phyloP scores from a whole-genome alignment of 2,113 vertebrate species.

The Halichoerus grypus region DNA sequence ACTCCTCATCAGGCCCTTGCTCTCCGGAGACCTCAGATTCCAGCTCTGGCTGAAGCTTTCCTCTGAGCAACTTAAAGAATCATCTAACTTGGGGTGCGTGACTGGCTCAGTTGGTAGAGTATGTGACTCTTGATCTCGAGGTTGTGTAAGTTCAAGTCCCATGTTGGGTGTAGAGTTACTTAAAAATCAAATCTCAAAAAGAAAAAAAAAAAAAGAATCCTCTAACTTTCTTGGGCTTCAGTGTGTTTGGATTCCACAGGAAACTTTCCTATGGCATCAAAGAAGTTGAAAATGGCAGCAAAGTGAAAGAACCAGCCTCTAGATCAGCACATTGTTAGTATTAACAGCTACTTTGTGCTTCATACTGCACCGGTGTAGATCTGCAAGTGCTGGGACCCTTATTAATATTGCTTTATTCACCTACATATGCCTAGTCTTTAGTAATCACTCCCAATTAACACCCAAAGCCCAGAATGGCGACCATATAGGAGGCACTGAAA shows the following conservation, averaged over 20 bases:
- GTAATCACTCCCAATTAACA: not conserved
- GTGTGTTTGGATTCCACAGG: slow-evolving; percentile 91
- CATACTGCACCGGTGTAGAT: not conserved
- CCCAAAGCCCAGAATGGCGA: not conserved
- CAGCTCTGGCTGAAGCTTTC: not conserved
- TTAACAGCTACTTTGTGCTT: not conserved
- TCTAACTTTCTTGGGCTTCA: slow-evolving; percentile 82
- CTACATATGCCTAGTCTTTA: no score
- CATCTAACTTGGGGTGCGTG: not conserved
- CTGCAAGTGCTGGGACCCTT: not conserved
- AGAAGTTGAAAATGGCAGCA: not conserved
- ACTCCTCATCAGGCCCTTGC: slow-evolving; percentile 15
- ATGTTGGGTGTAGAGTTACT: not conserved
- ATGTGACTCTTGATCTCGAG: not conserved
- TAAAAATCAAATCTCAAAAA: not conserved
- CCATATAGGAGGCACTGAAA: not conserved
- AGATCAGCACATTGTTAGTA: not conserved
- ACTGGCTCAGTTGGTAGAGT: not conserved
- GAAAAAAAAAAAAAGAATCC: slow-evolving; percentile 44
- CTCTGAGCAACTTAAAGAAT: slow-evolving; percentile 75
- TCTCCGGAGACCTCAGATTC: not conserved
- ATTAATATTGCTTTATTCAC: not conserved
- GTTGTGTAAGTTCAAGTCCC: not conserved
- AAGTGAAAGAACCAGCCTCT: not conserved
- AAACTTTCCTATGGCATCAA: slow-evolving; percentile 89